Conservation (phyloP, 2,888 invertebrate species). For the Silvanus unidentatus region DNA sequence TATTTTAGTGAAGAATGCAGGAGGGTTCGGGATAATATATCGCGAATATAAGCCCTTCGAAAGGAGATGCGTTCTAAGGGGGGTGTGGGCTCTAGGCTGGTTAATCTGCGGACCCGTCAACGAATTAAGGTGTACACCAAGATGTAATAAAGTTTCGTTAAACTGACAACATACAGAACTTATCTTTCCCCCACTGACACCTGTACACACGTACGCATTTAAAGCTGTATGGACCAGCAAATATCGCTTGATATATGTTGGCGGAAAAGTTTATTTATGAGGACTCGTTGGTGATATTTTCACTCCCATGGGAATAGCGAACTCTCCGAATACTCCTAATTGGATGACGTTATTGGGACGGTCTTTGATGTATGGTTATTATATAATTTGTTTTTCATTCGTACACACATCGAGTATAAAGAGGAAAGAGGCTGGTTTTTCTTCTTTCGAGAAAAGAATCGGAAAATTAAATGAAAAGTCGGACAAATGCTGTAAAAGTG, state of each 20-base stretch:
- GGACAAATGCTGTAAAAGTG: too few species aligned
- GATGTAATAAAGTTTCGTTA: slow-evolving; percentile 29
- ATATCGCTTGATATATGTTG: neutral
- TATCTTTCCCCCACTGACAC: neutral
- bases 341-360: slow-evolving; percentile 18
- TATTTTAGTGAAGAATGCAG: too few species aligned
- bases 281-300: neutral
- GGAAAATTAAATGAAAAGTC: too few species aligned
- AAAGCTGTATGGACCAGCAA: neutral
- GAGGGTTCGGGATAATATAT: too few species aligned
- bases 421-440: too few species aligned
- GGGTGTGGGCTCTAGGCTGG: too few species aligned
- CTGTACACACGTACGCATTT: neutral
- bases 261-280: neutral
- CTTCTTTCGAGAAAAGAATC: too few species aligned
- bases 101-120: slow-evolving; percentile 3
- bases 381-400: too few species aligned
- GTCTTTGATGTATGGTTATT: too few species aligned
- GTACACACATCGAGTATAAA: too few species aligned
- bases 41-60: too few species aligned
- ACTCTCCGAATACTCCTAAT: slow-evolving; percentile 13
- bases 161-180: slow-evolving; percentile 19
- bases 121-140: slow-evolving; percentile 9
- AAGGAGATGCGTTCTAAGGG: too few species aligned
- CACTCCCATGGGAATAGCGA: neutral